Evolutionary conservation across 64 coral and sea anemone genomes (phyloP), one percentile per base, ranked within the genome.

Genomic region (Porites australiensis): DNA sequence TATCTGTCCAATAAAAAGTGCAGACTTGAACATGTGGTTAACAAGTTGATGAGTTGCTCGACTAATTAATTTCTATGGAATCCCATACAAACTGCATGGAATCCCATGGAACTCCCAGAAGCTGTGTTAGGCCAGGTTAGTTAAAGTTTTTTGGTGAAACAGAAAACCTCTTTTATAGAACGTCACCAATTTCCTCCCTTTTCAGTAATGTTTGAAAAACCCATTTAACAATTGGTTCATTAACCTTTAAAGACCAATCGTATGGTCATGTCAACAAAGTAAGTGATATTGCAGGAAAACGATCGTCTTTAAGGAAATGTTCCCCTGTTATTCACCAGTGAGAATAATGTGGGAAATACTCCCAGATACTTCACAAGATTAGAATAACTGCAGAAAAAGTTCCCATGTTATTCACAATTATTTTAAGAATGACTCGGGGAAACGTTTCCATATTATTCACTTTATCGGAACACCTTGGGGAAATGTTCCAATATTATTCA

Each of bases 161-260:
- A 67, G 82, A 86, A 86, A 86, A 86, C 16, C 66, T 86, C 22
- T 85, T 64, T 86, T 68, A 65, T 67, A 86, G 82, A 62, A 86
- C 82, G 49, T 86, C 82, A 85, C 64, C 43, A 37, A 86, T 86
- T 86, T 86, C 82, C 64, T 86, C 82, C 21, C 82, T 69, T 86
- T 67, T n/a, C 62, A 86, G 50, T 86, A 86, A 68, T 86, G 49
- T 86, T 86, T 50, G 60, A 86, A 65, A 86, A 86, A 69, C 82
- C 47, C 68, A 51, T 86, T 67, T 86, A 67, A 69, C 61, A 86
- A 64, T 86, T 67, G 68, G 43, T 18, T 86, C 59, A 86, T 86
- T 86, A 86, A 86, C 62, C 58, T 70, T 86, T 68, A 86, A 50
- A 86, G 82, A 51, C 63, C 82, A 86, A 65, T 19, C 13, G 68